These are phyloP conservation scores for Diadophis punctatus DNA, from an alignment of 2,113 vertebrate species.

Conservation along the genomic window DNA sequence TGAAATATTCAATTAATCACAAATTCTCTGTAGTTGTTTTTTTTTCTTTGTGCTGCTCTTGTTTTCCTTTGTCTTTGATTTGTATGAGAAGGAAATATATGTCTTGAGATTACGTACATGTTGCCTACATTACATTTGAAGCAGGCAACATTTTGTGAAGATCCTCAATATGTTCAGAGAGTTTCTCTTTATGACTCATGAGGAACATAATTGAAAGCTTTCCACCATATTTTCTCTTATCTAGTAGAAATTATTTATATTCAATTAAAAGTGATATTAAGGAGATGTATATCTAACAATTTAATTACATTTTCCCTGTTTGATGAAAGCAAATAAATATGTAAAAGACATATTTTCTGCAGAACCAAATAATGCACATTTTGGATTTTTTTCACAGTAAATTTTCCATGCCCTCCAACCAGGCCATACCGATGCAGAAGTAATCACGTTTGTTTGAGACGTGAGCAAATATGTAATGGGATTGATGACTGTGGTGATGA, in stretches of 20 bases:
- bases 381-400: slow-evolving; percentile 67
- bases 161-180: background rate
- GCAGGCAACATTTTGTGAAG: background rate
- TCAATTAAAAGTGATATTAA: background rate
- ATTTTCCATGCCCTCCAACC: slow-evolving; percentile 87
- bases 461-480: slow-evolving; percentile 86
- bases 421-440: slow-evolving; percentile 88
- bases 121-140: background rate
- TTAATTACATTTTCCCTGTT: background rate
- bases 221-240: background rate
- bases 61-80: background rate
- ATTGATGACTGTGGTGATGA: slow-evolving; percentile 95
- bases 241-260: background rate
- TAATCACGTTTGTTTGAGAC: slow-evolving; percentile 84
- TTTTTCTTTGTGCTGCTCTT: background rate
- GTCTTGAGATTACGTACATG: background rate
- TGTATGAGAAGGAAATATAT: background rate
- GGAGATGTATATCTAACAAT: background rate
- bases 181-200: background rate
- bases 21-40: background rate
- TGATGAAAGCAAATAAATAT: background rate
- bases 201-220: background rate
- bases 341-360: background rate
- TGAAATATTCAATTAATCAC: background rate
- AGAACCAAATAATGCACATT: background rate